Evolutionary conservation across 2,113 vertebrate species (phyloP).

Genomic region (Archilochus colubris): DNA sequence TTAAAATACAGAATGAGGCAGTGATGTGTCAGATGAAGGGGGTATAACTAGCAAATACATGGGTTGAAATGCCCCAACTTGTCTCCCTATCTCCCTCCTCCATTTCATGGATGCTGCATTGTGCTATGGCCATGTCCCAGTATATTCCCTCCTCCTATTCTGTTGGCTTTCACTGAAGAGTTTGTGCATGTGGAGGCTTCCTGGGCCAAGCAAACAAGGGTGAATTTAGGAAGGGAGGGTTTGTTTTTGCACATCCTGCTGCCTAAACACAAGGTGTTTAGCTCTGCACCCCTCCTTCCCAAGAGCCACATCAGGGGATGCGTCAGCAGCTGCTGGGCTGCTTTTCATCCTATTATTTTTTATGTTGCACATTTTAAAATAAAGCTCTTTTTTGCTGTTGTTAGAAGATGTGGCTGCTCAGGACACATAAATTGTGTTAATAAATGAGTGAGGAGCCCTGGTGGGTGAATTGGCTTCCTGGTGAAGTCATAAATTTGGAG

Average conservation of each 20-base stretch:
- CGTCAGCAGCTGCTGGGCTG: background rate
- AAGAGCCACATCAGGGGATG: rapidly evolving
- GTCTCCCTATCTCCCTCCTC: background rate
- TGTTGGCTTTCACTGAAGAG: constrained; percentile 63
- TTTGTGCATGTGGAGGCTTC: background rate
- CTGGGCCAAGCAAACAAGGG: background rate
- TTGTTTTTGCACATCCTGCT: background rate
- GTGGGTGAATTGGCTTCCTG: constrained; percentile 56
- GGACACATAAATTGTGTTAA: constrained; percentile 1
- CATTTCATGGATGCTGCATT: background rate
- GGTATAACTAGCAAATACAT: background rate
- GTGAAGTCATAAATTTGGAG: constrained; percentile 47
- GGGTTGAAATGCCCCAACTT: background rate
- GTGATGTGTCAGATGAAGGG: background rate
- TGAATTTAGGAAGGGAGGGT: background rate
- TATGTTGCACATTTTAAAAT: background rate
- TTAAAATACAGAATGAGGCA: background rate
- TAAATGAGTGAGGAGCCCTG: constrained; percentile 26
- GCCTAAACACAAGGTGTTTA: background rate
- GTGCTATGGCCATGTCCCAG: background rate
- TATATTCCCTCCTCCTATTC: background rate
- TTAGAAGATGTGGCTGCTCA: background rate
- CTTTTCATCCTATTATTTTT: background rate
- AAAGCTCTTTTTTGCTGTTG: background rate
- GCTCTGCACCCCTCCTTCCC: rapidly evolving